These are phyloP conservation scores for Linnaemya tessellans DNA, from an alignment of 2,888 invertebrate species.

Conservation along the genomic window DNA sequence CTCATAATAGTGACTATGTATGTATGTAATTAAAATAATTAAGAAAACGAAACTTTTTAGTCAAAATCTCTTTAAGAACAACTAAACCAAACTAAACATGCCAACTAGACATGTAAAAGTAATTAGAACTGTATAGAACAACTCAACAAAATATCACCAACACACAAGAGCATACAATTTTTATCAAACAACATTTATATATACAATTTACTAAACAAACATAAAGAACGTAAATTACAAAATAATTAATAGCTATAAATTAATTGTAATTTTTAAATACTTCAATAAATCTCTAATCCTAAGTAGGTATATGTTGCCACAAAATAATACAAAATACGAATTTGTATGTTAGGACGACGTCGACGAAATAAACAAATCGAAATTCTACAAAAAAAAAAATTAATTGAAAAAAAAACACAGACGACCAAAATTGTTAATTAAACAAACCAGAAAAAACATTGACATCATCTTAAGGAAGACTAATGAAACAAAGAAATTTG, in stretches of 20 bases:
- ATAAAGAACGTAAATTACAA: constrained; percentile 55
- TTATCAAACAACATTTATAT: constrained; percentile 55
- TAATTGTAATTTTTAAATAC: constrained; percentile 72
- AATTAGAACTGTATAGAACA: constrained; percentile 48
- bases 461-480: neutral
- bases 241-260: constrained; percentile 32
- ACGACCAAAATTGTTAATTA: constrained; percentile 45
- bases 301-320: constrained; percentile 63
- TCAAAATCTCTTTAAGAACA: constrained; percentile 55
- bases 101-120: constrained; percentile 45
- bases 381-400: neutral
- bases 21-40: constrained; percentile 59
- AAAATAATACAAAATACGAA: constrained; percentile 9
- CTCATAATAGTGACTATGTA: constrained; percentile 34
- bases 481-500: neutral
- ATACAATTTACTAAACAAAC: constrained; percentile 13
- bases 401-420: constrained; percentile 13
- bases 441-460: constrained; percentile 1
- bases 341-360: constrained; percentile 7
- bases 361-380: neutral
- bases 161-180: constrained; percentile 30
- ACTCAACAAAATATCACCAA: constrained; percentile 39
- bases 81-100: constrained; percentile 36
- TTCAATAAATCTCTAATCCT: constrained; percentile 55
- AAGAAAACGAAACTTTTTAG: constrained; percentile 57